These are phyloP conservation scores for Syritta pipiens DNA, from an alignment of 2,888 invertebrate species.

Conservation along the genomic window DNA sequence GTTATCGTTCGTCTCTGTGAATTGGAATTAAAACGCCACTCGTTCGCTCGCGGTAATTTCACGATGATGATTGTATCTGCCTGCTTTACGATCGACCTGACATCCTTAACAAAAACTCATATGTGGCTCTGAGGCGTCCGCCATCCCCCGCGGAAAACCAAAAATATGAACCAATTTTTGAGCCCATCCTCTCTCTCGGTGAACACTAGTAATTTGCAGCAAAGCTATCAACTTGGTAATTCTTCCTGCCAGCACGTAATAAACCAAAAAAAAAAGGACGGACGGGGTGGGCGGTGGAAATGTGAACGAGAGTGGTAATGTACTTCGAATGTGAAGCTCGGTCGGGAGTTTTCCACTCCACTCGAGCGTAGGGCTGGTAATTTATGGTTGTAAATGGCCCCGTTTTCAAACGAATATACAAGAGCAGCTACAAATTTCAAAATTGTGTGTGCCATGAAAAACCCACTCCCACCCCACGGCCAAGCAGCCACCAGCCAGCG, in stretches of 20 bases:
- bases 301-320: background rate
- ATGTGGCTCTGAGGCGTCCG: too few species aligned
- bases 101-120: too few species aligned
- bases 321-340: background rate
- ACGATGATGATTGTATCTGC: too few species aligned
- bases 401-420: constrained; percentile 33
- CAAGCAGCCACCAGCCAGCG: background rate
- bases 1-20: too few species aligned
- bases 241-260: constrained; percentile 54
- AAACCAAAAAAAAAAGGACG: constrained; percentile 17
- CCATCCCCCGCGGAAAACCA: too few species aligned
- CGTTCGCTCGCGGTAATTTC: too few species aligned
- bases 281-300: background rate
- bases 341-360: constrained; percentile 31
- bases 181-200: too few species aligned
- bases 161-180: too few species aligned
- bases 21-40: too few species aligned
- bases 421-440: constrained; percentile 60
- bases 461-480: background rate
- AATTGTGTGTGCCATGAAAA: constrained; percentile 42
- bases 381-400: constrained; percentile 61
- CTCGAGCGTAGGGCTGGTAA: constrained; percentile 41
- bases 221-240: constrained; percentile 57
- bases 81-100: too few species aligned
- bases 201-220: constrained; percentile 53